Conservation (phyloP, 2,888 invertebrate genomes). For the Hylaea fasciaria region DNA sequence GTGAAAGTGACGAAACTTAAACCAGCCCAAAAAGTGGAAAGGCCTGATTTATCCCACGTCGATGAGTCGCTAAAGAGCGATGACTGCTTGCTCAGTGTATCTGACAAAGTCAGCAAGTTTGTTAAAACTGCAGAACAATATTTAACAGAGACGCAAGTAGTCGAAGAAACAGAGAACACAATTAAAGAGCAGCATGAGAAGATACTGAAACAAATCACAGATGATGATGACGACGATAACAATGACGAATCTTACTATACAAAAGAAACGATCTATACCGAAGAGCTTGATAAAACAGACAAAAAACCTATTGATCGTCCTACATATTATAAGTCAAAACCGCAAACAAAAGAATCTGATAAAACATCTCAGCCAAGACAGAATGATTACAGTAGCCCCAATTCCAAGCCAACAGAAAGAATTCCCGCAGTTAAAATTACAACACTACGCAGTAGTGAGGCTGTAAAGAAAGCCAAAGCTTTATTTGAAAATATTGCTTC, state of each 20-base stretch:
- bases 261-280: conserved; percentile 32
- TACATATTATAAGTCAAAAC: conserved; percentile 49
- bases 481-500: conserved; percentile 88
- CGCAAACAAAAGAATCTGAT: conserved; percentile 55
- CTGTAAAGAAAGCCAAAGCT: conserved; percentile 89
- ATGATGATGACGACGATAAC: conserved; percentile 59
- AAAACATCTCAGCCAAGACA: conserved; percentile 59
- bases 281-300: conserved; percentile 30
- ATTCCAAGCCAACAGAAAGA: conserved; percentile 57
- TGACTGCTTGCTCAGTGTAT: conserved; percentile 86
- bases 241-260: conserved; percentile 50
- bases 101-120: conserved; percentile 87
- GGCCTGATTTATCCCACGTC: conserved; percentile 82
- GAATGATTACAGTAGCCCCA: conserved; percentile 55
- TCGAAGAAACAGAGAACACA: conserved; percentile 51
- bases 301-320: conserved; percentile 29
- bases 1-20: conserved; percentile 73
- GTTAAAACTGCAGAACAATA: conserved; percentile 86
- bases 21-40: conserved; percentile 68
- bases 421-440: conserved; percentile 68
- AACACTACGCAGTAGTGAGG: conserved; percentile 84
- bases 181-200: conserved; percentile 76
- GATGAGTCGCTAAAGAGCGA: conserved; percentile 85
- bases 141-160: conserved; percentile 62
- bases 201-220: conserved; percentile 70